These are phyloP conservation scores for Euwallacea similis DNA, from an alignment of 1,140 invertebrate species.

Conservation along the genomic window DNA sequence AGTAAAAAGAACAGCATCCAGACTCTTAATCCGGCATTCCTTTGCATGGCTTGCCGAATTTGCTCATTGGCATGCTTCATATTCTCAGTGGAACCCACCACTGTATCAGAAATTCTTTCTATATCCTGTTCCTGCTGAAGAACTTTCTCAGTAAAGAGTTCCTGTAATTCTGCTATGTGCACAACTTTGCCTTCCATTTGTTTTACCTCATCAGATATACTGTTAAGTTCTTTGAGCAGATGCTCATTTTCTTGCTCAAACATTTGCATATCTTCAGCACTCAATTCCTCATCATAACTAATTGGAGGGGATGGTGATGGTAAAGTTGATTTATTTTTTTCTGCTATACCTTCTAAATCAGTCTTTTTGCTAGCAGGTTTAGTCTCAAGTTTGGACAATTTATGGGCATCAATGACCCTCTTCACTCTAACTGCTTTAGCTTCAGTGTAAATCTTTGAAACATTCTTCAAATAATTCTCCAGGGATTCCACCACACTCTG, in stretches of 20 bases:
- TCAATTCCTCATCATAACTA: slow-evolving; percentile 66
- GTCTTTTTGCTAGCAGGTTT: slow-evolving; percentile 28
- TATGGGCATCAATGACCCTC: slow-evolving; percentile 77
- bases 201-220: slow-evolving; percentile 59
- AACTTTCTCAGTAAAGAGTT: slow-evolving; percentile 96
- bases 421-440: slow-evolving; percentile 85
- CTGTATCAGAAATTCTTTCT: slow-evolving; percentile 82
- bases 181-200: slow-evolving; percentile 91
- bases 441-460: slow-evolving; percentile 86
- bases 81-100: slow-evolving; percentile 91
- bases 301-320: slow-evolving; percentile 12
- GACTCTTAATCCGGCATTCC: slow-evolving; percentile 90
- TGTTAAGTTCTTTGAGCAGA: slow-evolving; percentile 83
- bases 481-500: slow-evolving; percentile 73
- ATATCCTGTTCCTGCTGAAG: slow-evolving; percentile 92
- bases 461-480: slow-evolving; percentile 78
- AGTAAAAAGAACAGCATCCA: slow-evolving; percentile 94
- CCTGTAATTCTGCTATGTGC: slow-evolving; percentile 94
- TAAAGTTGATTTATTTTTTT: slow-evolving; percentile 3
- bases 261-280: slow-evolving; percentile 87
- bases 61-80: slow-evolving; percentile 96
- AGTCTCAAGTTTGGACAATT: slow-evolving; percentile 70
- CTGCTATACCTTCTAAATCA: slow-evolving; percentile 4
- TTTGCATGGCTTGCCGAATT: slow-evolving; percentile 92
- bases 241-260: slow-evolving; percentile 85